Conservation (phyloP, 2,797 vertebrate genomes). For the Spinus pinus region DNA sequence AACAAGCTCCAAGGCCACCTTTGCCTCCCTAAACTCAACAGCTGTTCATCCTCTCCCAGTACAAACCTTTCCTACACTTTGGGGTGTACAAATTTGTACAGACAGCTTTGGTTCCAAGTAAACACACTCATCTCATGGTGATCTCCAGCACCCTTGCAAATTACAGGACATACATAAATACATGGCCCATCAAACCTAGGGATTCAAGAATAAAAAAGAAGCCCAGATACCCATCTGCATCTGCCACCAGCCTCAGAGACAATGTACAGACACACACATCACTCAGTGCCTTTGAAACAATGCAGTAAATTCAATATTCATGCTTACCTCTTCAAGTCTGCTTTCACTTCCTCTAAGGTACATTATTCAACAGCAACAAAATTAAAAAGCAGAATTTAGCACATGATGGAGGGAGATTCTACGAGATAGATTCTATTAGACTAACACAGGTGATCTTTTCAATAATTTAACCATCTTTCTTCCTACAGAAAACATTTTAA, state of each 20-base stretch:
- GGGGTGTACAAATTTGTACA: not conserved
- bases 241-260: not conserved
- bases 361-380: not conserved
- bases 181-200: not conserved
- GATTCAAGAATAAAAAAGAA: not conserved
- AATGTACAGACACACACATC: accelerated
- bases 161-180: not conserved
- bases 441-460: not conserved
- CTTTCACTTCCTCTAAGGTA: not conserved
- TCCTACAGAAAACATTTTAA: not conserved
- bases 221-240: not conserved
- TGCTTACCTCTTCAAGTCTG: not conserved
- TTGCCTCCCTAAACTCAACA: not conserved
- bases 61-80: not conserved
- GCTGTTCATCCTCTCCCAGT: not conserved
- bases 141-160: not conserved
- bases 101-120: not conserved
- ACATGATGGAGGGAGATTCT: not conserved
- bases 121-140: not conserved
- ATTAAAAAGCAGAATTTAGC: not conserved
- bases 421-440: not conserved
- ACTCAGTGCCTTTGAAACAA: not conserved
- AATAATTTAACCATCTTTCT: not conserved
- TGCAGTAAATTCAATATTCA: not conserved
- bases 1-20: not conserved